Conservation (phyloP, 1,140 invertebrate genomes). For the Drosophila parabipectinata region DNA sequence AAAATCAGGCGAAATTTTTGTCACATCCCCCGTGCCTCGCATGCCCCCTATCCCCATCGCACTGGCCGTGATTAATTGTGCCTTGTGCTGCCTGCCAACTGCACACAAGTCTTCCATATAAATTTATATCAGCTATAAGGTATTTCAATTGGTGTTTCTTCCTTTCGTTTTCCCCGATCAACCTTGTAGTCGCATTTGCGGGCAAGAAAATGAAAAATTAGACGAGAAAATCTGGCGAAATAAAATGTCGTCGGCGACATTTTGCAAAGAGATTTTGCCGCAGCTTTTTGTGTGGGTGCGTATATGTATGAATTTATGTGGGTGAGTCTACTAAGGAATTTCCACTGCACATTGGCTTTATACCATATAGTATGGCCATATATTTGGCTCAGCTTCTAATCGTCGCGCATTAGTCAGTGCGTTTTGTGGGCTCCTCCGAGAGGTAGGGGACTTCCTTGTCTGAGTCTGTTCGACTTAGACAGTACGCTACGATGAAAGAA, state of each 20-base stretch:
- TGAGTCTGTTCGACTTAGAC: not conserved
- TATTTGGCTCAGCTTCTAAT: slow-evolving; percentile 65
- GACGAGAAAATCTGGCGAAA: slow-evolving; percentile 83
- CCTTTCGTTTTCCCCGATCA: slow-evolving; percentile 3
- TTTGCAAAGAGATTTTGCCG: slow-evolving; percentile 74
- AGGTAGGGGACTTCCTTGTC: not conserved
- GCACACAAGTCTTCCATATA: slow-evolving; percentile 31
- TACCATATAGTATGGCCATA: slow-evolving; percentile 25
- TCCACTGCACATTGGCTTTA: slow-evolving; percentile 19
- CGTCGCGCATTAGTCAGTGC: slow-evolving; percentile 72
- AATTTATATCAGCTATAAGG: slow-evolving; percentile 28
- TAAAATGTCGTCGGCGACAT: slow-evolving; percentile 84
- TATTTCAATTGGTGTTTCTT: not conserved
- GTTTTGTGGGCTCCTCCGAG: slow-evolving; percentile 24
- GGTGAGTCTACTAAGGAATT: slow-evolving; percentile 10
- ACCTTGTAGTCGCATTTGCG: slow-evolving; percentile 50
- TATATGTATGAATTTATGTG: slow-evolving; percentile 14
- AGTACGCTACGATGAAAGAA: not conserved
- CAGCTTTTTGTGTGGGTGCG: slow-evolving; percentile 14
- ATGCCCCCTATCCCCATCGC: slow-evolving; percentile 19
- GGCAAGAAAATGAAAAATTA: slow-evolving; percentile 82
- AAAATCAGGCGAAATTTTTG: slow-evolving; percentile 84
- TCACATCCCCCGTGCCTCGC: slow-evolving; percentile 60
- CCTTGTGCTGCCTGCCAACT: slow-evolving; percentile 67
- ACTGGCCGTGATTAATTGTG: slow-evolving; percentile 72